Conservation (phyloP, 2,888 invertebrate genomes). For the Ephialtes manifestator region DNA sequence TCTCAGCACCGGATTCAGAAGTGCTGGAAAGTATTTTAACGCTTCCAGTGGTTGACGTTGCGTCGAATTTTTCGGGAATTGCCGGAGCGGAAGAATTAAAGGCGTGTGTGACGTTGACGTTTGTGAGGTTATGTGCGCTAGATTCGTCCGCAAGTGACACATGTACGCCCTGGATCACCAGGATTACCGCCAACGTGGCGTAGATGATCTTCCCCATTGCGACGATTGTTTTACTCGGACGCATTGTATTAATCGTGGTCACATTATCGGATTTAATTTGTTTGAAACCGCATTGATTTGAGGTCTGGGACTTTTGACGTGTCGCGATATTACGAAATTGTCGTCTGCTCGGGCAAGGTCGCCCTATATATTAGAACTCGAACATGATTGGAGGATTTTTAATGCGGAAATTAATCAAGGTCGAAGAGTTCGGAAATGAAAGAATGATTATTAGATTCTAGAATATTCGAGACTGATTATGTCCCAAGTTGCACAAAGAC, state of each 20-base stretch:
- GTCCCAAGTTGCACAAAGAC: too few species aligned
- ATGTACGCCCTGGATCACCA: constrained; percentile 32
- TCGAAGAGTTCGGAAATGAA: too few species aligned
- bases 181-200: constrained; percentile 16
- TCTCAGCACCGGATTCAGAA: constrained; percentile 4
- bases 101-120: constrained; percentile 22
- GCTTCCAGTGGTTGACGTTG: constrained; percentile 3
- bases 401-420: neutral
- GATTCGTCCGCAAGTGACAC: constrained; percentile 35
- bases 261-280: constrained; percentile 5
- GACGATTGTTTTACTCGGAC: neutral
- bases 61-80: neutral
- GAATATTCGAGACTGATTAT: too few species aligned
- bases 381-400: neutral
- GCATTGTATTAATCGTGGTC: neutral
- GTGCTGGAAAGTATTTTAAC: neutral
- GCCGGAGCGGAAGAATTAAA: constrained; percentile 20
- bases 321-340: constrained; percentile 4
- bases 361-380: neutral
- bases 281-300: neutral
- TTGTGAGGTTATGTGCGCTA: constrained; percentile 9
- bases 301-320: constrained; percentile 6
- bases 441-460: too few species aligned
- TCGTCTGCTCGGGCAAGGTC: constrained; percentile 10
- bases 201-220: constrained; percentile 18